Evolutionary conservation across 2,113 vertebrate genomes (phyloP).

Genomic region (Gallinago undulata): DNA sequence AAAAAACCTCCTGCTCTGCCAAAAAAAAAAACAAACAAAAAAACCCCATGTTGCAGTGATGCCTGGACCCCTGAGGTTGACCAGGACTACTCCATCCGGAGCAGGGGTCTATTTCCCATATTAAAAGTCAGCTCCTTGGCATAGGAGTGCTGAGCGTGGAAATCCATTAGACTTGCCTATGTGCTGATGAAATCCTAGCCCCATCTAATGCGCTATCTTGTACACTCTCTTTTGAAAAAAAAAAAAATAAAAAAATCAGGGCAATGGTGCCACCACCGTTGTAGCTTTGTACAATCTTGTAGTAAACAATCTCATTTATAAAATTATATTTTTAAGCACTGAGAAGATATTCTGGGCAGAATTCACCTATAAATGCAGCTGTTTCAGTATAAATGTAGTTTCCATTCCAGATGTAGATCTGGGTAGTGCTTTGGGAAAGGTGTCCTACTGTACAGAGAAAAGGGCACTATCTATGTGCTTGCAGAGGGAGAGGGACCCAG

Average conservation of each 20-base stretch:
- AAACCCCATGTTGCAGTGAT: neutral
- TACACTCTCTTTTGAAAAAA: neutral
- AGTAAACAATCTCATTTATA: neutral
- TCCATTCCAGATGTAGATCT: neutral
- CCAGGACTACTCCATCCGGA: neutral
- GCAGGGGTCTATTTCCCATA: conserved; percentile 3
- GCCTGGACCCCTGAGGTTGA: neutral
- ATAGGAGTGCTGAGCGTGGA: conserved; percentile 28
- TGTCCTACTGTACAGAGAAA: neutral
- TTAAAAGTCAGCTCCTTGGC: conserved; percentile 33
- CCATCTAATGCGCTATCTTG: neutral
- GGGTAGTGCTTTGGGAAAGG: neutral
- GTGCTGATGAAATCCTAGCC: neutral
- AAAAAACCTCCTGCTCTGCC: neutral
- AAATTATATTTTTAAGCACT: neutral
- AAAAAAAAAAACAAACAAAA: neutral
- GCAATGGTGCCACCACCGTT: neutral
- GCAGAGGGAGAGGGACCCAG: neutral
- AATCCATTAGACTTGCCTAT: conserved; percentile 21
- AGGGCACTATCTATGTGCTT: neutral
- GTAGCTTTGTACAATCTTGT: neutral
- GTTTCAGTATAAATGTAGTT: neutral
- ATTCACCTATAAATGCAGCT: neutral
- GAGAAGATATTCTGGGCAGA: neutral
- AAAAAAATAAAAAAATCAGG: neutral